phyloP scores from a whole-genome alignment of 2,888 invertebrate species.

The Pandemis corylana region DNA sequence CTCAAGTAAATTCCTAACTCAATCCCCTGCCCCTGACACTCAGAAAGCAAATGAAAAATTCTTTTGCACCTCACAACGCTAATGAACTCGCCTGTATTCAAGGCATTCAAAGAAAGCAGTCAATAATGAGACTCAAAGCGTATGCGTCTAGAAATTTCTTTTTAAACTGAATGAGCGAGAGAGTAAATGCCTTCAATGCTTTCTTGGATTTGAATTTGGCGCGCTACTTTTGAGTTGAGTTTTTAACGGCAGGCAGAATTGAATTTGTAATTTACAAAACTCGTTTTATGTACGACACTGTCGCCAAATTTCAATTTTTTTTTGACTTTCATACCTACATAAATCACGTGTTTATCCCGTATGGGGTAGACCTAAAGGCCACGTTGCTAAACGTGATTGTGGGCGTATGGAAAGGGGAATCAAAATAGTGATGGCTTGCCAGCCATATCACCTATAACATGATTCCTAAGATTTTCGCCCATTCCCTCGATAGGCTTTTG shows the following conservation, averaged over 20 bases:
- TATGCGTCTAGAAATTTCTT: conserved; percentile 68
- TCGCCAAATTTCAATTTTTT: too few relatives aligned
- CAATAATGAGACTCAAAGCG: conserved; percentile 72
- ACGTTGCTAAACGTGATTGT: too few relatives aligned
- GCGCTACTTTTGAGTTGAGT: neutral
- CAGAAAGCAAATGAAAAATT: conserved; percentile 80
- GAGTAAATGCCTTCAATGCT: conserved; percentile 38
- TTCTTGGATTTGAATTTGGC: conserved; percentile 12
- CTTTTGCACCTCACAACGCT: conserved; percentile 61
- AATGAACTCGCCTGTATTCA: conserved; percentile 66
- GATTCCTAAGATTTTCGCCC: too few relatives aligned
- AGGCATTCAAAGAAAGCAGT: conserved; percentile 58
- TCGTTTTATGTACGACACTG: too few relatives aligned
- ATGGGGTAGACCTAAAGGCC: too few relatives aligned
- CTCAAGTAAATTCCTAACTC: conserved; percentile 55
- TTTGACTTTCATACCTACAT: too few relatives aligned
- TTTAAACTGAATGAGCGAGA: conserved; percentile 48
- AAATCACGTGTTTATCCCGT: too few relatives aligned
- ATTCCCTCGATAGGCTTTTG: too few relatives aligned
- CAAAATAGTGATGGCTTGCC: too few relatives aligned
- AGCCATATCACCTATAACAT: too few relatives aligned
- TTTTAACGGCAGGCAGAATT: neutral
- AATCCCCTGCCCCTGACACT: conserved; percentile 53
- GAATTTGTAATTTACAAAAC: neutral
- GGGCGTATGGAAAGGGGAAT: too few relatives aligned